A percentile compares a stretch with the other conserved stretches of the same genome.
These are phyloP conservation scores for Campaea margaritaria DNA, from an alignment of 2,888 invertebrate species.

Conservation along the genomic window DNA sequence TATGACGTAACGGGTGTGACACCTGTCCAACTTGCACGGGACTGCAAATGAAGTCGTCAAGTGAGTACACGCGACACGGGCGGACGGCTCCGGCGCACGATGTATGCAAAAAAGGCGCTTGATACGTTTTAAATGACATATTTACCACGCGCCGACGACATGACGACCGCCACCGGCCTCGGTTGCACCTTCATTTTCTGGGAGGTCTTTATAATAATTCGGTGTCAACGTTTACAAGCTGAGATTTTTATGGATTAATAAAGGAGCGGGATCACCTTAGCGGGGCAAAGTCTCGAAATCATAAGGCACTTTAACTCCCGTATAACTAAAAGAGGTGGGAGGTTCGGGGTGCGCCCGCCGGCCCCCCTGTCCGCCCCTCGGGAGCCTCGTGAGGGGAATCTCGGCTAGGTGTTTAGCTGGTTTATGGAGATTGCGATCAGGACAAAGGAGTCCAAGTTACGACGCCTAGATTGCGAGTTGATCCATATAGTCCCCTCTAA, in stretches of 20 bases:
- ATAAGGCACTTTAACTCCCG: conserved; percentile 74
- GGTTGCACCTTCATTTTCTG: conserved; percentile 37
- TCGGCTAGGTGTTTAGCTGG: conserved; percentile 82
- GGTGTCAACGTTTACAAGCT: conserved; percentile 53
- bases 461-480: conserved; percentile 74
- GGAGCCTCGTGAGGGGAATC: conserved; percentile 65
- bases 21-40: conserved; percentile 35
- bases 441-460: conserved; percentile 80
- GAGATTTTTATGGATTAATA: conserved; percentile 72
- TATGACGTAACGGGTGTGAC: conserved; percentile 30
- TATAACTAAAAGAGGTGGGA: conserved; percentile 61
- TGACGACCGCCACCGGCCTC: conserved; percentile 29
- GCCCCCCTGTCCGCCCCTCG: conserved; percentile 45
- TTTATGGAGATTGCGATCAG: conserved; percentile 84
- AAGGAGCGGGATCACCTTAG: conserved; percentile 61
- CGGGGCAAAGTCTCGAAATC: conserved; percentile 65
- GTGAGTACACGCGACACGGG: conserved; percentile 32
- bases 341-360: conserved; percentile 36
- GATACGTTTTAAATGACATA: conserved; percentile 26
- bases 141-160: conserved; percentile 30
- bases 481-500: conserved; percentile 66
- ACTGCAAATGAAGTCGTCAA: conserved; percentile 25
- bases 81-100: conserved; percentile 20
- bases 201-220: conserved; percentile 58
- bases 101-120: conserved; percentile 32